These are phyloP conservation scores for Cephus pygmeus DNA, from an alignment of 2,888 invertebrate species.

Conservation along the genomic window DNA sequence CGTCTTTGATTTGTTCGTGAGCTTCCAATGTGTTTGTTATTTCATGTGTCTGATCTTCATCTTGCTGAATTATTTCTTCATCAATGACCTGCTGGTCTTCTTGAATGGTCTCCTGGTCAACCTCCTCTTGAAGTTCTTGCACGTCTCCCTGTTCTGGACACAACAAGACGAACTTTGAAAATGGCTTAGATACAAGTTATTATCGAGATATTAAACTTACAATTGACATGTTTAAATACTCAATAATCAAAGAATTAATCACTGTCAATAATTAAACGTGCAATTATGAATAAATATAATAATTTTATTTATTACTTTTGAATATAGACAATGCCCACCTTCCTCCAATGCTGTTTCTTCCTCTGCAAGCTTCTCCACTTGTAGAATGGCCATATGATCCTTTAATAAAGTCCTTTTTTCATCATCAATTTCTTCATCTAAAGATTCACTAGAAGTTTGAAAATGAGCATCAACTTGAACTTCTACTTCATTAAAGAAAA, in stretches of 20 bases:
- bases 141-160: background rate
- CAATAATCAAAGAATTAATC: background rate
- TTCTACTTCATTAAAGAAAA: constrained; percentile 60
- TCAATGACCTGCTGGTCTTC: constrained; percentile 19
- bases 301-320: background rate
- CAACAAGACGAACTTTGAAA: background rate
- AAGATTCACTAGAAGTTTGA: constrained; percentile 28
- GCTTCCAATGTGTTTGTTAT: constrained; percentile 15
- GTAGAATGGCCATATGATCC: constrained; percentile 53
- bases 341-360: constrained; percentile 25
- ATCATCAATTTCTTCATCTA: constrained; percentile 27
- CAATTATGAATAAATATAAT: background rate
- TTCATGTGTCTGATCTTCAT: constrained; percentile 7
- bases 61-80: constrained; percentile 2
- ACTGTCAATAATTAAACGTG: background rate
- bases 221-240: too few relatives aligned
- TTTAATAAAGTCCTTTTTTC: constrained; percentile 46
- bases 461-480: constrained; percentile 47
- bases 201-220: too few relatives aligned
- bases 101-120: background rate
- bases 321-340: constrained; percentile 23
- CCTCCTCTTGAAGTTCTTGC: constrained; percentile 18
- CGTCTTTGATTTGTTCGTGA: constrained; percentile 22
- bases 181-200: background rate
- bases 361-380: constrained; percentile 49